A percentile compares a stretch with the other conserved stretches of the same genome.
Conservation (phyloP, 1,140 invertebrate genomes). For the Lineus longissimus region DNA sequence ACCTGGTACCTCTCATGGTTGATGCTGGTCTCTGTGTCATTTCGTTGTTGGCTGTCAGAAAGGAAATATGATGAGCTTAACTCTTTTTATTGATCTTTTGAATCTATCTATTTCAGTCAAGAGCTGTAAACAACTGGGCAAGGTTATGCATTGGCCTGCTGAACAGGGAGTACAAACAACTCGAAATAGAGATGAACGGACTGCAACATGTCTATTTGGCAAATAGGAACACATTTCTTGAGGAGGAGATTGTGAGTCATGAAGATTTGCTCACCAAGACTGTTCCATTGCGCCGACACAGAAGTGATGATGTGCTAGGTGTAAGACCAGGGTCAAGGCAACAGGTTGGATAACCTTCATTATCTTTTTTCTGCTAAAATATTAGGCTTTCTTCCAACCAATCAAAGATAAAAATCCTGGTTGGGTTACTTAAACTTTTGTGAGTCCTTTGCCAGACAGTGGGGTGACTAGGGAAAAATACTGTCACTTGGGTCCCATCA, state of each 20-base stretch:
- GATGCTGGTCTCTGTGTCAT: not conserved
- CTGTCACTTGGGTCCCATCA: too few relatives aligned
- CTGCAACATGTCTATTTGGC: not conserved
- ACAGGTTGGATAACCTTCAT: too few relatives aligned
- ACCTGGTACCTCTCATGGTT: not conserved
- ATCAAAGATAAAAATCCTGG: too few relatives aligned
- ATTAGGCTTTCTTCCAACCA: too few relatives aligned
- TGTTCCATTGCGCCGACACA: too few relatives aligned
- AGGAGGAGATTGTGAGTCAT: not conserved
- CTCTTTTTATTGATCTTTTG: not conserved
- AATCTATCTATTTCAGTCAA: not conserved
- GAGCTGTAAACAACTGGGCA: slow-evolving; percentile 1
- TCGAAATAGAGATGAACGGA: not conserved
- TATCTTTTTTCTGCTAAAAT: too few relatives aligned
- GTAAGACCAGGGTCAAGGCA: too few relatives aligned
- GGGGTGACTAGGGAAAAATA: too few relatives aligned
- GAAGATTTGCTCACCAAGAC: not conserved
- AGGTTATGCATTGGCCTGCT: not conserved
- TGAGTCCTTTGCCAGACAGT: too few relatives aligned
- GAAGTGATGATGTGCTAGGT: too few relatives aligned
- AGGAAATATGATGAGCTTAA: not conserved
- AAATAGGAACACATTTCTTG: not conserved
- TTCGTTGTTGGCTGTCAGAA: not conserved
- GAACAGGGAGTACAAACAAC: not conserved
- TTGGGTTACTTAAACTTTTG: too few relatives aligned